Conservation (phyloP, 2,113 vertebrate genomes). For the Gymnorhina tibicen region DNA sequence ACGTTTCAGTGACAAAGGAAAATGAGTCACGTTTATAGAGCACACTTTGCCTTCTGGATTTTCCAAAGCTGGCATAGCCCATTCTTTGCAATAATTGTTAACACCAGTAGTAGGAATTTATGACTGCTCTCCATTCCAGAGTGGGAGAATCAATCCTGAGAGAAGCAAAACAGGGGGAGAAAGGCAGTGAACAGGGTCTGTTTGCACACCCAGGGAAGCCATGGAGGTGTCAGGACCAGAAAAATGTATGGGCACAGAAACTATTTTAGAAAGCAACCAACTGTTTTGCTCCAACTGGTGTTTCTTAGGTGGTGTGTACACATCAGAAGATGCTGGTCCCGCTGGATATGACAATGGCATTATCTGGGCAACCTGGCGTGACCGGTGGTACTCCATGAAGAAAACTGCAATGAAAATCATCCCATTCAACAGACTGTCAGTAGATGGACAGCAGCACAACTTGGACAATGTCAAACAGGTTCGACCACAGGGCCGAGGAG, state of each 20-base stretch:
- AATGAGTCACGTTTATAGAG: background rate
- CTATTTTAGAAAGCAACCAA: background rate
- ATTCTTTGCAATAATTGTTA: background rate
- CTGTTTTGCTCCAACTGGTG: background rate
- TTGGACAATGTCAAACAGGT: conserved; percentile 70
- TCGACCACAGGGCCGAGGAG: conserved; percentile 16
- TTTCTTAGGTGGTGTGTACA: conserved; percentile 83
- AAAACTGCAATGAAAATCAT: conserved; percentile 94
- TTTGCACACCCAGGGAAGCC: background rate
- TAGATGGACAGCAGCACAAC: conserved; percentile 72
- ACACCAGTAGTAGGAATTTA: background rate
- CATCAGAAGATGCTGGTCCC: conserved; percentile 69
- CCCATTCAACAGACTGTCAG: conserved; percentile 79
- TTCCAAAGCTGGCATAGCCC: background rate
- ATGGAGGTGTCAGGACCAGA: background rate
- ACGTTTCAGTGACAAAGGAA: background rate
- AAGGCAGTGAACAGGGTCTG: background rate
- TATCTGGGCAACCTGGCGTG: conserved; percentile 91
- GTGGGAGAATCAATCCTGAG: background rate
- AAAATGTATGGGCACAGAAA: background rate
- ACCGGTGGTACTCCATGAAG: conserved; percentile 94
- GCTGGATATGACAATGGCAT: conserved; percentile 87
- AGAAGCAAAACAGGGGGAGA: background rate
- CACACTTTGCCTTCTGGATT: background rate
- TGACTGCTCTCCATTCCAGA: background rate